Evolutionary conservation across 2,888 invertebrate species (phyloP).

Genomic region (Heliothis peltigera): DNA sequence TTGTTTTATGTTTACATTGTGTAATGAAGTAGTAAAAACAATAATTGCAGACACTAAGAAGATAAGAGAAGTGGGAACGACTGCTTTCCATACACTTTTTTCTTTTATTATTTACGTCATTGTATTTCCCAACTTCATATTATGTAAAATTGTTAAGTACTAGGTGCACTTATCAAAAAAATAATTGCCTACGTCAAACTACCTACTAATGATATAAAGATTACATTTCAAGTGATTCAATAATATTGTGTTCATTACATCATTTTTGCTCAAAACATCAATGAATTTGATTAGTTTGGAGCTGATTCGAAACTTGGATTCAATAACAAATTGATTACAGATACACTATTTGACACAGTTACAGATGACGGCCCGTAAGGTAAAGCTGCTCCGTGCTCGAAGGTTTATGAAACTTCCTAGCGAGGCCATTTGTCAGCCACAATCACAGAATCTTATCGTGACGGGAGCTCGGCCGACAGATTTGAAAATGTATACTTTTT

Average conservation of each 20-base stretch:
- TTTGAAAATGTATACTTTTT: slow-evolving; percentile 63
- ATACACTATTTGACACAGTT: slow-evolving; percentile 27
- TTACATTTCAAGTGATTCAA: not conserved
- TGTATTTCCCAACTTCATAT: not conserved
- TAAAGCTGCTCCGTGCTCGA: slow-evolving; percentile 22
- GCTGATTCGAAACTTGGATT: slow-evolving; percentile 16
- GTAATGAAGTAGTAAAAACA: slow-evolving; percentile 31
- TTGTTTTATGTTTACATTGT: slow-evolving; percentile 32
- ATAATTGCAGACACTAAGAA: slow-evolving; percentile 16
- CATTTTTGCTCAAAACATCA: too few relatives aligned
- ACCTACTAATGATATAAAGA: too few relatives aligned
- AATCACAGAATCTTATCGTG: slow-evolving; percentile 70
- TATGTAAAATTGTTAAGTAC: too few relatives aligned
- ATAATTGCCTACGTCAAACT: slow-evolving; percentile 12
- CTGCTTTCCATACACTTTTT: slow-evolving; percentile 1
- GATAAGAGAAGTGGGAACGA: slow-evolving; percentile 28
- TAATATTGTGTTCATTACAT: not conserved
- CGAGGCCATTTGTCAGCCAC: slow-evolving; percentile 70
- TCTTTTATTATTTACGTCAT: not conserved
- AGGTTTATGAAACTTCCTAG: slow-evolving; percentile 12
- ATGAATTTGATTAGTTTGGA: slow-evolving; percentile 19
- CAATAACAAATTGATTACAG: slow-evolving; percentile 26
- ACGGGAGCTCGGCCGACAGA: slow-evolving; percentile 66
- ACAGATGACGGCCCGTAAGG: slow-evolving; percentile 26
- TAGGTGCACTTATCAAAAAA: too few relatives aligned